These are phyloP conservation scores for Macheiramphus alcinus DNA, from an alignment of 2,113 vertebrate species.

Conservation along the genomic window DNA sequence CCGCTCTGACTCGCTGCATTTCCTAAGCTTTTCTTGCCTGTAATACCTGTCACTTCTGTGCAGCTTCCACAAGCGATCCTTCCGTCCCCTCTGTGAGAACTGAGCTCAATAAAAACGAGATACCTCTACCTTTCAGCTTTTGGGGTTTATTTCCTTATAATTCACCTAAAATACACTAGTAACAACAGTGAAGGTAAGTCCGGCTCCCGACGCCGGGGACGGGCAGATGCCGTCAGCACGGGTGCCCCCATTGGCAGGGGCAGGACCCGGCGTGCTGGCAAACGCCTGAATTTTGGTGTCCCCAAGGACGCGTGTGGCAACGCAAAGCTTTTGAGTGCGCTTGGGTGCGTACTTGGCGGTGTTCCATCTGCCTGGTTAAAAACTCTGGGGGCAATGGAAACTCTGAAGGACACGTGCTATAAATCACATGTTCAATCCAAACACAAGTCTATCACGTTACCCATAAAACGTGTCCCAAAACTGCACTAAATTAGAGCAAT, in stretches of 20 bases:
- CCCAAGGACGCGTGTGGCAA: fast-evolving
- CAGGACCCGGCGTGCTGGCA: background rate
- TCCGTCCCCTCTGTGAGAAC: background rate
- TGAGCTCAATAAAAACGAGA: constrained; percentile 55
- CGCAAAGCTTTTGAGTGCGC: fast-evolving
- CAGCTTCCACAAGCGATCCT: background rate
- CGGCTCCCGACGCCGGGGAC: fast-evolving
- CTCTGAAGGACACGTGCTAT: background rate
- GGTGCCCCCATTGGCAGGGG: background rate
- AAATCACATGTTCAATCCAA: too few species aligned
- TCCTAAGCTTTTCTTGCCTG: background rate
- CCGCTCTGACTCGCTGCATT: too few species aligned
- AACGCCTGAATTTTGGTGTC: background rate
- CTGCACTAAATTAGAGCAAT: too few species aligned
- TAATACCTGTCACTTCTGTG: background rate
- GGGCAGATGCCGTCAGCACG: fast-evolving
- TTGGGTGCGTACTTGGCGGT: fast-evolving
- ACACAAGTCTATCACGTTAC: fast-evolving
- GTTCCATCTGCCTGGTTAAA: background rate
- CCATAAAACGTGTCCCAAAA: fast-evolving
- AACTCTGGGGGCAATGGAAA: background rate
- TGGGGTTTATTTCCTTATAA: background rate
- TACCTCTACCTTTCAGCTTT: background rate
- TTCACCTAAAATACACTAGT: background rate
- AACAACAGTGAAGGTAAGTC: fast-evolving